Base-by-base conservation (phyloP, 1,140 invertebrate genomes). In the Marisa cornuarietis region DNA sequence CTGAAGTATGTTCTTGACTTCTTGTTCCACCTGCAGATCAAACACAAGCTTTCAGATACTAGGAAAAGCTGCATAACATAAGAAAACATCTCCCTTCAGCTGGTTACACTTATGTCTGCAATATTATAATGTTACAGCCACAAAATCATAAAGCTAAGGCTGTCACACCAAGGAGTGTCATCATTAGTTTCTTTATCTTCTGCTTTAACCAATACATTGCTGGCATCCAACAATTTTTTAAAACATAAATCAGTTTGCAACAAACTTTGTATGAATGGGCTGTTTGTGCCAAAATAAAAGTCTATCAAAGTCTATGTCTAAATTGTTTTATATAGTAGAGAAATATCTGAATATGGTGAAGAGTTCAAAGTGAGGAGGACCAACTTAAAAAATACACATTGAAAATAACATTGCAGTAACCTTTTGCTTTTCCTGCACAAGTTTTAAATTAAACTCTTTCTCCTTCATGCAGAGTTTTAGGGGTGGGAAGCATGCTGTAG, bases 361-460 rank as follows among this genome's bases (percentile, higher is more conserved):
- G n/a, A n/a, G n/a, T n/a, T n/a, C n/a, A n/a, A n/a, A 18, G 49
- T 14, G 0, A 16, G 24, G 5, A n/a, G 9, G 10, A 52, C 10
- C 1, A 9, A 31, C 16, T 31, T n/a, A 73, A 26, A 5, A 11
- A 4, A 75, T 8, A 58, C 18, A 58, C 22, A 22, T 16, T 18
- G 9, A 49, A 20, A 10, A 26, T 1, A 18, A 58, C 49, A 49
- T 20, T 71, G 18, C 18, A 82, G 80, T 69, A 71, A 88, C 87
- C 83, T 85, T 85, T 81, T 85, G 85, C 81, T 90, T 90, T 51
- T 87, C 84, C 61, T 83, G 83, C 20, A 85, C 85, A n/a, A 89
- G 76, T 71, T 84, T 82, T 7, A 85, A 31, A 79, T 89, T 84
- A 76, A 89, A 89, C n/a, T 90, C 87, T 66, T 83, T 81, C 76